These are phyloP conservation scores for Hirtodrosophila duncani DNA, from an alignment of 2,888 invertebrate species.

Conservation along the genomic window DNA sequence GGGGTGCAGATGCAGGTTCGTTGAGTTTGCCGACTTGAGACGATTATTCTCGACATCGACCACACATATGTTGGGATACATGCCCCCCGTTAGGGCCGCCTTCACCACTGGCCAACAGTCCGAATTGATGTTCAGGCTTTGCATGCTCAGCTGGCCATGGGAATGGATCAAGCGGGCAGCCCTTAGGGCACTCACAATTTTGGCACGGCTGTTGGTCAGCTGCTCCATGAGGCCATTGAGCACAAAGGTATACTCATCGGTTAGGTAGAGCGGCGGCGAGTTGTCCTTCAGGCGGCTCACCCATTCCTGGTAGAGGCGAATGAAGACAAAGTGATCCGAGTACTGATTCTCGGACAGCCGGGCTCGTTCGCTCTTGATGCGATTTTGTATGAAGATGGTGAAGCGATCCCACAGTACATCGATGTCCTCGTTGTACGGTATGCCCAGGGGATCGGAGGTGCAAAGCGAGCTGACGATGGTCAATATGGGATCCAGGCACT, in stretches of 20 bases:
- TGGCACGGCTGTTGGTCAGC: conserved; percentile 27
- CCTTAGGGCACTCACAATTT: conserved; percentile 33
- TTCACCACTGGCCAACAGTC: conserved; percentile 80
- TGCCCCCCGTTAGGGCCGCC: conserved; percentile 90
- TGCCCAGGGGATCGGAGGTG: conserved; percentile 56
- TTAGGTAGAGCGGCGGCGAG: conserved; percentile 20
- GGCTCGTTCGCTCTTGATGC: conserved; percentile 66
- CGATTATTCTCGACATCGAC: conserved; percentile 21
- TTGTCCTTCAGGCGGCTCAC: conserved; percentile 20
- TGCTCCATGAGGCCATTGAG: conserved; percentile 55
- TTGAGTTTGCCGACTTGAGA: conserved; percentile 32
- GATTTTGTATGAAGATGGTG: conserved; percentile 55
- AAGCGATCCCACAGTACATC: conserved; percentile 68
- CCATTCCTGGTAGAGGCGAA: conserved; percentile 81
- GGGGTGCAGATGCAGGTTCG: conserved; percentile 30
- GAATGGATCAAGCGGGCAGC: conserved; percentile 33
- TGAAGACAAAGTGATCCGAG: conserved; percentile 92
- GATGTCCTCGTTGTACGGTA: conserved; percentile 42
- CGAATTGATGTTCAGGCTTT: conserved; percentile 31
- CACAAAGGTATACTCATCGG: conserved; percentile 52
- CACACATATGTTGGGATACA: conserved; percentile 83
- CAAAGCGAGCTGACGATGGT: conserved; percentile 92
- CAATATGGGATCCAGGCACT: conserved; percentile 94
- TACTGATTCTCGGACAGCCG: conserved; percentile 86
- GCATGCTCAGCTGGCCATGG: conserved; percentile 33